Base-by-base conservation (phyloP, 2,888 invertebrate species). In the Ophion obscuratus region DNA sequence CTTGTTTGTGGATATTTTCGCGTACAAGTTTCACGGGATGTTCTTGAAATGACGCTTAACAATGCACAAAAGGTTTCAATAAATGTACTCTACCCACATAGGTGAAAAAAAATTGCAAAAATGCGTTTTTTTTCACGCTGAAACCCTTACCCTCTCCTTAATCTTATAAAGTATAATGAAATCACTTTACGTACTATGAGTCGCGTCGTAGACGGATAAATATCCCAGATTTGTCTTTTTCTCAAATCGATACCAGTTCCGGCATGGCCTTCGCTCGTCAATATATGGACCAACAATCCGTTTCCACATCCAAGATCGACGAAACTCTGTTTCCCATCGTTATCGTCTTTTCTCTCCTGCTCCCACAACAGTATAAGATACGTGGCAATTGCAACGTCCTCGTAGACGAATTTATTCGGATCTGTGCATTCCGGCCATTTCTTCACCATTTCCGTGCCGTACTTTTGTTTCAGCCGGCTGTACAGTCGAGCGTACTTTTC, bases 231-330 rank as follows among this genome's bases (percentile, higher is more conserved):
- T 92, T 97, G 97, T 88, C 99, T 95, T 90, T 95, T 96, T 81
- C 98, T 95, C 0, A 99, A 95, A 95, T 99, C 99, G 88, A 98
- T 95, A 2, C 99, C 99, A 86, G 96, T 94, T 17, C 98, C 98
- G 10, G 94, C 92, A 94, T 96, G 96, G n/a, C 98, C 98, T 95
- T 99, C 98, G 89, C 96, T 95, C 68, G 96, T 95, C 17, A 99
- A 95, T 88, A 99, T 96, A 93, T 98, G 96, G 2, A 98, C 98
- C 10, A 99, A 94, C 40, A 99, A 95, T 17, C 99, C 99, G 95
- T 99, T 99, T 0, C 99, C 99, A 95, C 99, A 99, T 0, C 99
- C 99, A 78, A 99, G 95, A 94, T 99, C 99, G 0, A 99, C 96
- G 95, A 99, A 99, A 3, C 95, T 95, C 90, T 96, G 96, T 88